Percentiles rank a stretch among this genome's conserved stretches.
Conservation (phyloP, 2,888 invertebrate genomes). For the Megalurothrips usitatus region DNA sequence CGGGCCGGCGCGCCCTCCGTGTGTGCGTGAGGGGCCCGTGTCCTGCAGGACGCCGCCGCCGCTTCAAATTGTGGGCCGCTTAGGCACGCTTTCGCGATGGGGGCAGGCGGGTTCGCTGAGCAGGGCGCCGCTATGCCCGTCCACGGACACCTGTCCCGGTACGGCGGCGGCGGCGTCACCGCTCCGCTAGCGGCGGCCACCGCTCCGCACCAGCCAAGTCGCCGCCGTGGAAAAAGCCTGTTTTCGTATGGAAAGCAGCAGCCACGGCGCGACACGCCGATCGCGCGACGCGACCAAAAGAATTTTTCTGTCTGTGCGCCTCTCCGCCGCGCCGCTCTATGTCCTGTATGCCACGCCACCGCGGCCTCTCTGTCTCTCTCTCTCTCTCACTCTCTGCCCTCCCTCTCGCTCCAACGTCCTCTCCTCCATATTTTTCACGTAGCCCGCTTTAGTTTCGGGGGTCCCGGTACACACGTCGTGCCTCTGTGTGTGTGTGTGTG, state of each 20-base stretch:
- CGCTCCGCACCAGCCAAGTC: no score
- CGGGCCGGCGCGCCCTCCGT: neutral
- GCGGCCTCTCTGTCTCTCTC: no score
- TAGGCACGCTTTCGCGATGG: neutral
- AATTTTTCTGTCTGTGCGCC: neutral
- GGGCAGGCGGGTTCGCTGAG: neutral
- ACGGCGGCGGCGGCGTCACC: neutral
- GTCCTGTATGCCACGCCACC: no score
- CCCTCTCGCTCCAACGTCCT: no score
- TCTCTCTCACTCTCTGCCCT: no score
- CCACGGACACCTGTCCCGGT: neutral
- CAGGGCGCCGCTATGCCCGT: neutral
- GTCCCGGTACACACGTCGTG: neutral
- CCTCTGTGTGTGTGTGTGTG: neutral
- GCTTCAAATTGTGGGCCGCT: neutral
- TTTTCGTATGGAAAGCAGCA: constrained; percentile 11
- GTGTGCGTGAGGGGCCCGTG: no score
- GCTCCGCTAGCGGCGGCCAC: no score
- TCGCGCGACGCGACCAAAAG: no score
- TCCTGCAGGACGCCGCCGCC: no score
- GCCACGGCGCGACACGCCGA: neutral
- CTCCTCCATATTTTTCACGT: no score
- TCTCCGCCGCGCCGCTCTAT: neutral
- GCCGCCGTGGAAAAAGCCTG: neutral
- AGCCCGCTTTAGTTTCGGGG: no score